Base-by-base conservation (phyloP, 2,797 vertebrate species). In the Chelon auratus region DNA sequence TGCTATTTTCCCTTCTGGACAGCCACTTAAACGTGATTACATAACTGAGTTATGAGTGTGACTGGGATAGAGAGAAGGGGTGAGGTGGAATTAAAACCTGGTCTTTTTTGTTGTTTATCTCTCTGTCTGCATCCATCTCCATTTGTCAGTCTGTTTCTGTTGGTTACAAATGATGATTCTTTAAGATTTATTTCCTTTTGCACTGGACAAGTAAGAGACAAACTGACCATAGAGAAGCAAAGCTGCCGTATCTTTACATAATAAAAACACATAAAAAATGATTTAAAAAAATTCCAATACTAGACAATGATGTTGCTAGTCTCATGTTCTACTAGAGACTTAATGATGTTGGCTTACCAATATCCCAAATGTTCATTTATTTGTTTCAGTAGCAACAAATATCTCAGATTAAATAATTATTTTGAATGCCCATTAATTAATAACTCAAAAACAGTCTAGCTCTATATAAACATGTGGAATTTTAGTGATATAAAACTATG, bases 1-100 rank as follows among this genome's bases (percentile, higher is more conserved):
- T 90, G 84, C 82, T 80, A 80, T 88, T 90, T 87, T 82, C n/a
- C 37, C 70, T 59, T 78, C 63, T 76, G 59, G 75, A 80, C 57
- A 40, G 60, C 68, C 80, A 57, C 69, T 69, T 83, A 57, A 72
- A 78, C 33, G 53, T 51, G 62, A 68, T 88, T 86, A 75, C 53
- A 63, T 83, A 85, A 87, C 48, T 2, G 53, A 85, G 59, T 64
- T 63, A 75, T 48, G 69, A 8, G 55, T 65, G 56, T 76, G 74
- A 72, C 70, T 59, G 51, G 66, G 57, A 78, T 45, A 26, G 59
- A 56, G 33, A 65, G 50, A 4, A 24, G 15, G 22, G 12, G 42
- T 3, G 45, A 5, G 45, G 45, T 20, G 43, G 43, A 18, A n/a
- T n/a, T 17, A 47, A 47, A 47, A 43, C 17, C 2, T 18, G 43